These are phyloP conservation scores for Saccopteryx bilineata DNA, from an alignment of 2,113 vertebrate genomes.

Conservation along the genomic window DNA sequence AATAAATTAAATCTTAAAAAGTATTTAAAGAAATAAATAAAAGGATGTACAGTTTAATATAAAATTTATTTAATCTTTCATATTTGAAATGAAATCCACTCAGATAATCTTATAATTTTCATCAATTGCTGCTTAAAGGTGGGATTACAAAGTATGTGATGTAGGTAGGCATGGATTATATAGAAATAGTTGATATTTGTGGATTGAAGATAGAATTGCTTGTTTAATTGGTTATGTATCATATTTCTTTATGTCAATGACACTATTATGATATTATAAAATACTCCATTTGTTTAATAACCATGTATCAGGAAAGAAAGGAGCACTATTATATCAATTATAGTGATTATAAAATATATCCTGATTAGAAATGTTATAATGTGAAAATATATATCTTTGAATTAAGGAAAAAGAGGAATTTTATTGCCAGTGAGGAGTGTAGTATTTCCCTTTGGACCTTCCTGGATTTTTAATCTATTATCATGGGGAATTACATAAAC, in stretches of 20 bases:
- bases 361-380: neutral
- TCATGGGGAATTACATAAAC: neutral
- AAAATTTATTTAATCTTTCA: slow-evolving; percentile 33
- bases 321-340: neutral
- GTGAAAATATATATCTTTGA: neutral
- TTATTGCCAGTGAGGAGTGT: neutral
- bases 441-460: neutral
- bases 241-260: slow-evolving; percentile 17
- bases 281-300: neutral
- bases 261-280: neutral
- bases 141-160: neutral
- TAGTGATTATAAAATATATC: neutral
- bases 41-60: neutral
- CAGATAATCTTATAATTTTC: neutral
- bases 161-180: neutral
- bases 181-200: neutral
- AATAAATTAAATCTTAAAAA: too few species aligned
- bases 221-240: neutral
- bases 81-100: slow-evolving; percentile 19
- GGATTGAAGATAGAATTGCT: neutral
- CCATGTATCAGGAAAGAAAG: neutral
- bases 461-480: neutral
- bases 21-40: too few species aligned
- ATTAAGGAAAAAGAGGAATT: neutral
- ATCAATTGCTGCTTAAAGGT: slow-evolving; percentile 15